Evolutionary conservation across 2,113 vertebrate genomes (phyloP), one percentile per base, ranked within the genome.

Genomic region (Scophthalmus maximus): DNA sequence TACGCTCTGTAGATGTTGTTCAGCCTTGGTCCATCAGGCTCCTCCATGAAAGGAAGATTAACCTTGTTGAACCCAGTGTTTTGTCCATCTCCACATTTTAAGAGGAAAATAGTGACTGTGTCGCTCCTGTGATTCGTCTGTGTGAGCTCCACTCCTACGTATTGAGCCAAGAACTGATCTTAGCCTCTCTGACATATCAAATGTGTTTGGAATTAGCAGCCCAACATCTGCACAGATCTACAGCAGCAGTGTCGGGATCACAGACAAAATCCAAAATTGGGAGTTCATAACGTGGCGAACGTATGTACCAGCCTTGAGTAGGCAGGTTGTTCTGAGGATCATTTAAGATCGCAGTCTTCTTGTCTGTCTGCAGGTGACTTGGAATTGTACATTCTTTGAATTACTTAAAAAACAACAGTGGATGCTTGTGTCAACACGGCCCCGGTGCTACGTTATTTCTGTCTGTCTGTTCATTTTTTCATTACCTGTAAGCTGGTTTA

Each of bases 401-500:
- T 51, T 9, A 25, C 20, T 75, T 32, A 75, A 60, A 78, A 46
- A 74, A 63, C 14, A 73, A 15, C 34, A 32, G 46, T 29, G 6
- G 17, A 76, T 26, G 59, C 52, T 62, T 18, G 60, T 65, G 44
- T 56, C 40, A 61, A 64, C 50, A 38, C 25, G 23, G 17, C 26
- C 11, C 11, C 18, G 15, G 6, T 67, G 78, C 58, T 17, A 25
- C 62, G 68, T 14, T 52, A 8, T 49, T 64, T 79, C 55, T 70
- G n/a, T 72, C 65, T 47, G 25, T 27, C 12, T 63, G n/a, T 73
- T 68, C 49, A 75, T 81, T 64, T 53, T 73, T 60, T 50, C 36
- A 30, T 27, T 66, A 7, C 61, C 50, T 38, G 38, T n/a, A 20
- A 66, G 70, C 76, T 68, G 44, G 56, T 56, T 65, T 47, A 66